These are phyloP conservation scores for Enteromius trimaculatus DNA, from an alignment of 2,797 vertebrate genomes.

Conservation along the genomic window DNA sequence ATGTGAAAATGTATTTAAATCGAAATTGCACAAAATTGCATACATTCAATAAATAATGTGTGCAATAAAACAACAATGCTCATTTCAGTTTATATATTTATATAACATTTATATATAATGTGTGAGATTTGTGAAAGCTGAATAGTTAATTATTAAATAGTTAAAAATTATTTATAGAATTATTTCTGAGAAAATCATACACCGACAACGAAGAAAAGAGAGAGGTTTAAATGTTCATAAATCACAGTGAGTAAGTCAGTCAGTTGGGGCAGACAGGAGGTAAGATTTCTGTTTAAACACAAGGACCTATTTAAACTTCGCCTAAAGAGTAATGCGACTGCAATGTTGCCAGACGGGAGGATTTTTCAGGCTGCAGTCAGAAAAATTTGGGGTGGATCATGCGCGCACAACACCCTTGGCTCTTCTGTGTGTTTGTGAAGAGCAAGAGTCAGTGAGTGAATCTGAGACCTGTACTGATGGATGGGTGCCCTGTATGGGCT, in stretches of 20 bases:
- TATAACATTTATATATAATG: too few species aligned
- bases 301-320: neutral
- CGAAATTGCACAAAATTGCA: neutral
- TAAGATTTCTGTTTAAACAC: constrained; percentile 23
- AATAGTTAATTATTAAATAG: neutral
- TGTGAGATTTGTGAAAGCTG: neutral
- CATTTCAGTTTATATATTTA: too few species aligned
- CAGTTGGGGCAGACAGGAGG: neutral
- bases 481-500: constrained; percentile 41
- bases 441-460: constrained; percentile 33
- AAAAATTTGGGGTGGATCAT: neutral
- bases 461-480: constrained; percentile 54
- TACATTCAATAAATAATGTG: neutral
- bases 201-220: neutral
- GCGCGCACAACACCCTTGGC: neutral
- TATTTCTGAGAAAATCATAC: neutral
- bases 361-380: constrained; percentile 11
- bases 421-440: constrained; percentile 3
- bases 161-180: neutral
- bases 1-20: neutral
- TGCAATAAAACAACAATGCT: too few species aligned
- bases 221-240: neutral
- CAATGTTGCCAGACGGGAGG: neutral
- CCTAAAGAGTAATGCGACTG: neutral
- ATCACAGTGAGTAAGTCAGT: neutral